Evolutionary conservation across 2,113 vertebrate species (phyloP), one percentile per base, ranked within the genome.

Genomic region (Ophthalmolycus amberensis): DNA sequence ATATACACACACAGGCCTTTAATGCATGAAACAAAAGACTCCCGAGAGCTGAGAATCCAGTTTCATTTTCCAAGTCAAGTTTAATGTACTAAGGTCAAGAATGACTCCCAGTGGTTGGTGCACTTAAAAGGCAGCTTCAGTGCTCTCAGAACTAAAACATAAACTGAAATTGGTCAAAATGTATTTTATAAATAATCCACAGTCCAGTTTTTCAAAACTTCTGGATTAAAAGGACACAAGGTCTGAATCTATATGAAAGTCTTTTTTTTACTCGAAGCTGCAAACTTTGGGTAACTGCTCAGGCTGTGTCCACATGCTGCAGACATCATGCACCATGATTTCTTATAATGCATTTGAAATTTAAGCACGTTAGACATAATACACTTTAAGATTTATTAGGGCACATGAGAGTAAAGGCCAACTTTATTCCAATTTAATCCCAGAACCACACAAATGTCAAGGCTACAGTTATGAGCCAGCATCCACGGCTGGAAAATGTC

Each of bases 371-470:
- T 79, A 64, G 48, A 65, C 82, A 58, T 70, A 63, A 79, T 82
- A 40, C 52, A 71, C 65, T 75, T 80, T n/a, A 69, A 62, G 78
- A 83, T 85, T 82, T 56, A 86, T 77, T 66, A 69, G 70, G 81
- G 60, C 44, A 68, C 5, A 1, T 60, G 18, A 65, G 77, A 77
- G 71, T 81, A 25, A 89, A 88, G 83, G 71, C 34, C 71, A 88
- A 67, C 73, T 88, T 72, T 85, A 29, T 65, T 64, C 37, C 73
- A 75, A 80, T 84, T 25, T 71, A 63, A 90, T 91, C 75, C 75
- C 66, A 60, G 25, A 84, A 62, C 56, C 68, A 70, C 59, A 71
- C 71, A 83, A 83, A 89, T 83, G 84, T 83, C 81, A 25, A 79
- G 67, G 77, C 69, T 50, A 58, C 38, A 50, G 34, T 77, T 71